These are phyloP conservation scores for Rhopalosiphum nymphaeae DNA, from an alignment of 2,888 invertebrate species.

Conservation along the genomic window DNA sequence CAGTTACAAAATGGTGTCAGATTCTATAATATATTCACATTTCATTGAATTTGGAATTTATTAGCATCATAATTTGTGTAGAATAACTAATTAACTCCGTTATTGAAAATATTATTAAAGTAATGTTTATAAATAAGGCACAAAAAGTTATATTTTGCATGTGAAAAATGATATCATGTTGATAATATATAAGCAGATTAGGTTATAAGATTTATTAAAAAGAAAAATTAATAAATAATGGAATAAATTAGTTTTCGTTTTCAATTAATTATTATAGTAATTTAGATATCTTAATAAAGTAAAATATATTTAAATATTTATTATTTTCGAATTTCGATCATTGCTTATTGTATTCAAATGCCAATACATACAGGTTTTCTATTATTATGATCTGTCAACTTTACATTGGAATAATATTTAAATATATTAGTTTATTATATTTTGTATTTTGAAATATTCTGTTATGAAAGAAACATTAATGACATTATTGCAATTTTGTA, in stretches of 20 bases:
- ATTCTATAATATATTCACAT: slow-evolving; percentile 38
- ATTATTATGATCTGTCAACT: not conserved
- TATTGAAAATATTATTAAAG: slow-evolving; percentile 19
- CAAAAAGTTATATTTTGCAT: not conserved
- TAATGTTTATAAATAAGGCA: slow-evolving; percentile 12
- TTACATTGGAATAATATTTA: not conserved
- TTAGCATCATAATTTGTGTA: slow-evolving; percentile 7
- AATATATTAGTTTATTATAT: not conserved
- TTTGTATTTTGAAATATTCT: not conserved
- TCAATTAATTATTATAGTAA: not conserved
- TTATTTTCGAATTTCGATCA: not conserved
- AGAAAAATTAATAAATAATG: not conserved
- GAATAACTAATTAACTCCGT: slow-evolving; percentile 23
- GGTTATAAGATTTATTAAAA: not conserved
- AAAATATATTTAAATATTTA: not conserved
- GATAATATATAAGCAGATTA: not conserved
- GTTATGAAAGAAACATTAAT: not conserved
- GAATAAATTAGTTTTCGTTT: not conserved
- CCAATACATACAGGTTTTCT: not conserved
- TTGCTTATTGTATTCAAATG: not conserved
- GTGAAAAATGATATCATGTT: not conserved
- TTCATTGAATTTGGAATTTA: slow-evolving; percentile 3
- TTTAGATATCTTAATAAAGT: not conserved
- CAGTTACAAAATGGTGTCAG: not conserved
- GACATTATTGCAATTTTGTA: not conserved